Percentiles rank a stretch among this genome's conserved stretches.
Conservation (phyloP, 2,113 vertebrate genomes). For the Xenus cinereus region DNA sequence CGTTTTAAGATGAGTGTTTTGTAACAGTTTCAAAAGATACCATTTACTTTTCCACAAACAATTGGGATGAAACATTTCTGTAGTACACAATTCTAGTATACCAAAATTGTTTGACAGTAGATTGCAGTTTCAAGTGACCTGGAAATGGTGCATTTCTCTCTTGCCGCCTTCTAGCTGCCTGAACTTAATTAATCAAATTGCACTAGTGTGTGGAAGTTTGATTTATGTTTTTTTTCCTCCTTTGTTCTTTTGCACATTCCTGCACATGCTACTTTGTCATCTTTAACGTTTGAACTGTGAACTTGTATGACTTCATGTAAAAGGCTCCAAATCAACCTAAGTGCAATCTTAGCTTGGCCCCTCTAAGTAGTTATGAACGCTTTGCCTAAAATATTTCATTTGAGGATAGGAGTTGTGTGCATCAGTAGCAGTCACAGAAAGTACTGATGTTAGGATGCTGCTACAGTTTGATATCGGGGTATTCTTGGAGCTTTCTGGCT, state of each 20-base stretch:
- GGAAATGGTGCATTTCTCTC: not conserved
- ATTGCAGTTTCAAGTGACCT: not conserved
- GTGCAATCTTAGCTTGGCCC: not conserved
- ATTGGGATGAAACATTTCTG: not conserved
- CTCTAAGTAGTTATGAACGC: not conserved
- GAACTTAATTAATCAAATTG: not conserved
- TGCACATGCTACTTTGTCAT: rapidly evolving
- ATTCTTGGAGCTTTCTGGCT: not conserved
- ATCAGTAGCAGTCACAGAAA: not conserved
- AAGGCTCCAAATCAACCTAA: not conserved
- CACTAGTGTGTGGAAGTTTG: not conserved
- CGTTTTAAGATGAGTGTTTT: not conserved
- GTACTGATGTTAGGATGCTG: not conserved
- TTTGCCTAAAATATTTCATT: not conserved
- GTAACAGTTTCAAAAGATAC: not conserved
- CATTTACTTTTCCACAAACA: not conserved
- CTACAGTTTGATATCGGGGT: not conserved
- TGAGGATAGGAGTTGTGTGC: not conserved
- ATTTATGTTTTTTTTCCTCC: not conserved
- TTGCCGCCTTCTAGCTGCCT: not conserved
- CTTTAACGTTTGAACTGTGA: not conserved
- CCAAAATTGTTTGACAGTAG: not conserved
- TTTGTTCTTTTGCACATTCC: not conserved
- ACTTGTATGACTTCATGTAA: not conserved
- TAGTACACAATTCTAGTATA: not conserved